phyloP scores from a whole-genome alignment of 2,888 invertebrate species.

The Diarsia dahlii region DNA sequence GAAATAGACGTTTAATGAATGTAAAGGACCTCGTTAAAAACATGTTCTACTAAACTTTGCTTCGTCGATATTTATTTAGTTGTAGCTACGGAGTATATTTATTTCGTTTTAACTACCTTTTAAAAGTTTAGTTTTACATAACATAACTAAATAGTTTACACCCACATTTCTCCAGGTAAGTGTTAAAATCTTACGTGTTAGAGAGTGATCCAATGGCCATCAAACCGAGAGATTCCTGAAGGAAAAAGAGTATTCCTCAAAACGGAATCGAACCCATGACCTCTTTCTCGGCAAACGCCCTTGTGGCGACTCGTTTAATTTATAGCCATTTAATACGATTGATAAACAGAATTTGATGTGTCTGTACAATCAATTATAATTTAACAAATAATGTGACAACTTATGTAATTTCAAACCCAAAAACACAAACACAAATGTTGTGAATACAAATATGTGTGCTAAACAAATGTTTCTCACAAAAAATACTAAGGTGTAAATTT shows the following conservation, averaged over 20 bases:
- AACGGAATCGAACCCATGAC: background rate
- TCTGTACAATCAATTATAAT: background rate
- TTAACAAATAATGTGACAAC: background rate
- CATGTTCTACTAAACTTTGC: background rate
- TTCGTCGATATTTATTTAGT: background rate
- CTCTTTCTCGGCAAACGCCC: background rate
- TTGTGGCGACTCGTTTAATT: background rate
- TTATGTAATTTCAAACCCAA: no score
- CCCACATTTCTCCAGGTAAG: background rate
- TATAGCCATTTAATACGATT: background rate
- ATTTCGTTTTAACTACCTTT: background rate
- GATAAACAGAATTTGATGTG: background rate
- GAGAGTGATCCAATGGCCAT: background rate
- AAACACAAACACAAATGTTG: no score
- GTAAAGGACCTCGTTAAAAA: constrained; percentile 8
- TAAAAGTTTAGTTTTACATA: background rate
- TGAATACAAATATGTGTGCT: no score
- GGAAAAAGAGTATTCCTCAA: background rate
- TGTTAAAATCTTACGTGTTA: background rate
- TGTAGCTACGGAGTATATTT: background rate
- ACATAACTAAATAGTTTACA: background rate
- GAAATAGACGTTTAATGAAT: constrained; percentile 29
- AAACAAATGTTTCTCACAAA: no score
- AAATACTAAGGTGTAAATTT: background rate
- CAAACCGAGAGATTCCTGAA: background rate